A percentile compares a stretch with the other conserved stretches of the same genome.
These are phyloP conservation scores for Distichodus sexfasciatus DNA, from an alignment of 2,797 vertebrate genomes.

Conservation along the genomic window DNA sequence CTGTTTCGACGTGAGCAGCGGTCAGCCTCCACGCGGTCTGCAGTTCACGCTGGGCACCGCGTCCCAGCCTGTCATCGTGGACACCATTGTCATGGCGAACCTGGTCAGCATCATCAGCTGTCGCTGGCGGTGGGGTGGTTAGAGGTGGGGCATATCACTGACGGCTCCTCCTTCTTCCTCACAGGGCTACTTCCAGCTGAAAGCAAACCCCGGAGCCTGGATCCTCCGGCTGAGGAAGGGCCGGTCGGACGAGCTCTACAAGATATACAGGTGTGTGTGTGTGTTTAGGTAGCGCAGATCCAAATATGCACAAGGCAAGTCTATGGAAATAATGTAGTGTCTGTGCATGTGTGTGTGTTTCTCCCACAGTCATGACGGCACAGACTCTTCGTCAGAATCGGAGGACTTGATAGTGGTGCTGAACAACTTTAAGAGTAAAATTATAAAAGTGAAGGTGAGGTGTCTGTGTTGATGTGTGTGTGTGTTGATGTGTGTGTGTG, in stretches of 20 bases:
- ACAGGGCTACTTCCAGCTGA: conserved; percentile 97
- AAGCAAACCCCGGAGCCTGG: conserved; percentile 96
- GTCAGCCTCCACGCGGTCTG: conserved; percentile 93
- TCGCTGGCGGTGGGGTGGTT: neutral
- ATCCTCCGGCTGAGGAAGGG: conserved; percentile 90
- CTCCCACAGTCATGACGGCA: conserved; percentile 87
- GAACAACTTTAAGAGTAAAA: conserved; percentile 95
- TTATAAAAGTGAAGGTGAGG: conserved; percentile 97
- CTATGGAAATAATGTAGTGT: neutral
- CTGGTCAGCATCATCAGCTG: conserved; percentile 70
- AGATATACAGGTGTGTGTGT: conserved; percentile 87
- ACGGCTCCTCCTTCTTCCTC: conserved; percentile 24
- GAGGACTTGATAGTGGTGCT: conserved; percentile 88
- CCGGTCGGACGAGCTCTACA: conserved; percentile 96
- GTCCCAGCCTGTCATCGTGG: conserved; percentile 82
- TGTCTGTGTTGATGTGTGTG: conserved; percentile 24
- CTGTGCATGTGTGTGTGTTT: neutral
- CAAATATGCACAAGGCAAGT: too few species aligned
- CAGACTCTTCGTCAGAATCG: conserved; percentile 89
- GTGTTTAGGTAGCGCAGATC: too few species aligned
- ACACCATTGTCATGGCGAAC: conserved; percentile 99
- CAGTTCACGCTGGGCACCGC: conserved; percentile 93
- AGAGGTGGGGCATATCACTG: neutral
- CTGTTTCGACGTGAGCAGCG: conserved; percentile 94
- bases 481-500: neutral